Evolutionary conservation across 2,797 vertebrate genomes (phyloP), one percentile per base, ranked within the genome.

Genomic region (Schizopygopsis malacanthus): DNA sequence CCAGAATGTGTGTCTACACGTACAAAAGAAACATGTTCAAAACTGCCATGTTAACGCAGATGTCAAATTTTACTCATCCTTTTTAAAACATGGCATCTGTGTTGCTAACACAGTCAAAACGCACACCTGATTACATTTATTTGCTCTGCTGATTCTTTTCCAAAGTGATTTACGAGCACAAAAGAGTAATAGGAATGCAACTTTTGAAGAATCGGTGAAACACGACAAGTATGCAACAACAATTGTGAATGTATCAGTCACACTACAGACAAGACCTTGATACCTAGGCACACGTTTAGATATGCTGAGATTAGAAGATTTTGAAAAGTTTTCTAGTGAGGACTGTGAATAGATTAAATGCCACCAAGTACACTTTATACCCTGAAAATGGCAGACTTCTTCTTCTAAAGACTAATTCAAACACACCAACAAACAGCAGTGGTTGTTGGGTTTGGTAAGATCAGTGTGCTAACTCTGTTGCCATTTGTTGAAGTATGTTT

Each of bases 391-490:
- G 50, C 41, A 28, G 52, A 18, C 25, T 37, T 67, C 18, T 67
- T n/a, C 33, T 77, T 76, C 75, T 39, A 50, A 37, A 76, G 0
- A 8, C 45, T 83, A 15, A 59, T 33, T 79, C 37, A 28, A 28
- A 47, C 10, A 45, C 4, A 20, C 59, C 69, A 71, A n/a, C 69
- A 71, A 71, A 41, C 11, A 41, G 37, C 37, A 41, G 69, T 4
- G 4, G 37, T 39, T 70, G 39, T 12, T n/a, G 39, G 10, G 9
- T 71, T 43, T 43, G 69, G 39, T 13, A n/a, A 71, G 69, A 71
- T 71, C 69, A n/a, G 69, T 71, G 20, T 43, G 69, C 20, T 71
- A 43, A n/a, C 10, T 71, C 69, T 71, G 16, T 39, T 71, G 69
- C 69, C 39, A 71, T 71, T 71, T 9, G 45, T 50, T 28, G 15